Conservation (phyloP, 2,888 invertebrate species). For the Coelinius sp. region DNA sequence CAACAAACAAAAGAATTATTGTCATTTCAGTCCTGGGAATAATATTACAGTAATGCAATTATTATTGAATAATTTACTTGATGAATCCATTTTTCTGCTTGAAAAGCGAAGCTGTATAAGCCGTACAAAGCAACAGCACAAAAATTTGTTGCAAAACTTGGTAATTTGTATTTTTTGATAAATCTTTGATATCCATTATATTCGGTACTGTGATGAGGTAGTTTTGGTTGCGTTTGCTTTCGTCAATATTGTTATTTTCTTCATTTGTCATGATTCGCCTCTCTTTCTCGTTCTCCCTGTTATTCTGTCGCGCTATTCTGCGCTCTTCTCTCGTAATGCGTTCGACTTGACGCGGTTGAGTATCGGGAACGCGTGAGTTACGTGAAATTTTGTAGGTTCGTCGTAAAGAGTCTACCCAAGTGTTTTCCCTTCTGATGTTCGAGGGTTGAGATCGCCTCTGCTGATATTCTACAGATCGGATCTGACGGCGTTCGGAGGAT, state of each 20-base stretch:
- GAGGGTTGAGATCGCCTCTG: background rate
- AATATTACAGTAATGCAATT: background rate
- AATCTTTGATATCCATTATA: conserved; percentile 1
- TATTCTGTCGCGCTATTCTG: background rate
- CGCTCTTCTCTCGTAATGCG: background rate
- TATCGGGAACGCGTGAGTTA: conserved; percentile 23
- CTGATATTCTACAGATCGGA: background rate
- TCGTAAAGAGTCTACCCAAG: conserved; percentile 35
- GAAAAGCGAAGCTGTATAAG: conserved; percentile 59
- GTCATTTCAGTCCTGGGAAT: background rate
- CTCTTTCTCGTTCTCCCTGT: background rate
- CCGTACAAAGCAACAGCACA: conserved; percentile 55
- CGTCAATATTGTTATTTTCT: conserved; percentile 8
- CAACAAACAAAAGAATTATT: conserved; percentile 19
- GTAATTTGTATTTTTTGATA: conserved; percentile 37
- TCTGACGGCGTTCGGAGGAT: conserved; percentile 25
- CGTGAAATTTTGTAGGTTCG: conserved; percentile 21
- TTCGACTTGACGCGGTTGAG: conserved; percentile 37
- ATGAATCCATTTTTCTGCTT: conserved; percentile 54
- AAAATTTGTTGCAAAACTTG: conserved; percentile 57
- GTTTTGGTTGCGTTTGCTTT: background rate
- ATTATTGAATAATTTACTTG: conserved; percentile 52
- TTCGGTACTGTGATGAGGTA: conserved; percentile 29
- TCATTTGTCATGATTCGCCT: background rate
- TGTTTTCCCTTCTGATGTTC: background rate